Evolutionary conservation across 2,113 vertebrate species (phyloP).

Genomic region (Phalacrocorax carbo): DNA sequence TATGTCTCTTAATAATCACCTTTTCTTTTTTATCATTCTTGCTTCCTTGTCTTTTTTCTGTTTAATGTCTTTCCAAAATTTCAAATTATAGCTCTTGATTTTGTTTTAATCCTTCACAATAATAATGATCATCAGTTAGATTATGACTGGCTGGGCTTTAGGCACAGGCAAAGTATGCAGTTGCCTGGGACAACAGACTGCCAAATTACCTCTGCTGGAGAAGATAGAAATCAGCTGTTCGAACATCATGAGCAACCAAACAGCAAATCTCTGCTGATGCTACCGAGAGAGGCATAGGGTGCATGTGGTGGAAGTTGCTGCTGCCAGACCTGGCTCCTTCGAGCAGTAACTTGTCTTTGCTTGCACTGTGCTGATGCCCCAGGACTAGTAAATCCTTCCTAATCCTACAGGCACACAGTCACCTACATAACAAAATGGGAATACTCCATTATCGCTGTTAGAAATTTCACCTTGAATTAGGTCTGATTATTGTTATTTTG

Average conservation of each 20-base stretch:
- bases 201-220: background rate
- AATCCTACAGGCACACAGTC: background rate
- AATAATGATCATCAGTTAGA: background rate
- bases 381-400: background rate
- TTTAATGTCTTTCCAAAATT: background rate
- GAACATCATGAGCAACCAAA: background rate
- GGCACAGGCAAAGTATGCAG: background rate
- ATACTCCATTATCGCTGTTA: background rate
- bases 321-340: background rate
- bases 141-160: background rate
- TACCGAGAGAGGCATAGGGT: background rate
- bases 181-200: conserved; percentile 6
- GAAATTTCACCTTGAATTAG: background rate
- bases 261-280: background rate
- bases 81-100: background rate
- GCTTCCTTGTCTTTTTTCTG: background rate
- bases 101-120: background rate
- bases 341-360: background rate
- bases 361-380: background rate
- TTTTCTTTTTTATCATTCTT: background rate
- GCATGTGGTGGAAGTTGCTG: background rate
- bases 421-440: background rate
- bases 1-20: background rate
- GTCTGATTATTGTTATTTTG: background rate
- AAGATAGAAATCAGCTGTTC: background rate